These are phyloP conservation scores for Drosophila pseudotakahashii DNA, from an alignment of 2,888 invertebrate genomes.

Conservation along the genomic window DNA sequence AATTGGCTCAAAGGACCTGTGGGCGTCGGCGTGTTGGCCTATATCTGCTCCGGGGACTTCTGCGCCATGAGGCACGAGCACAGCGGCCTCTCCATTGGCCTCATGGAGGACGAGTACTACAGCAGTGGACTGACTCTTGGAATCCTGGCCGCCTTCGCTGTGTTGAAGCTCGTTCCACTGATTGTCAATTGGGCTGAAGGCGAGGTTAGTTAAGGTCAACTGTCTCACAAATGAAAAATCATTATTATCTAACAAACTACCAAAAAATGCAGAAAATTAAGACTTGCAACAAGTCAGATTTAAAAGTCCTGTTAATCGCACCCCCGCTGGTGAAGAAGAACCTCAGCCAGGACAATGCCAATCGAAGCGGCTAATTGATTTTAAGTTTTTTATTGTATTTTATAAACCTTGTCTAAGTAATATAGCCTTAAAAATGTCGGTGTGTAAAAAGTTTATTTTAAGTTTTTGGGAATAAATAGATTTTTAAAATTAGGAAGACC, in stretches of 20 bases:
- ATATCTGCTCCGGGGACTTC: conserved; percentile 4
- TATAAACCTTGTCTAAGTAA: not conserved
- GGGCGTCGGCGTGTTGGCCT: not conserved
- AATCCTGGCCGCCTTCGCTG: not conserved
- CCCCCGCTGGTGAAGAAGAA: not conserved
- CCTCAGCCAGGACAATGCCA: too few relatives aligned
- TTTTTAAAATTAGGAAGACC: too few relatives aligned
- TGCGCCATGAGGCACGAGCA: conserved; percentile 1
- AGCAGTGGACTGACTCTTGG: conserved; percentile 1
- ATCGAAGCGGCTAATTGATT: not conserved
- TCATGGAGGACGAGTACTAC: not conserved
- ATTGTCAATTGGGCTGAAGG: conserved; percentile 1
- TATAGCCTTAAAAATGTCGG: not conserved
- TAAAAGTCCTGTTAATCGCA: not conserved
- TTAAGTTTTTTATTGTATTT: not conserved
- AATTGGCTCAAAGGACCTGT: conserved; percentile 5
- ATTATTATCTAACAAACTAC: not conserved
- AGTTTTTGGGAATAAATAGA: not conserved
- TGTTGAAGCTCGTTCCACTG: not conserved
- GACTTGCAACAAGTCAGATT: too few relatives aligned
- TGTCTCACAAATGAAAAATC: not conserved
- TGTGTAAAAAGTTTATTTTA: not conserved
- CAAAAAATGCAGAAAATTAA: not conserved
- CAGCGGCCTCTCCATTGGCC: not conserved
- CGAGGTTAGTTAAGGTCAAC: not conserved